These are phyloP conservation scores for Saccostrea cuccullata DNA, from an alignment of 1,140 invertebrate genomes.

Conservation along the genomic window DNA sequence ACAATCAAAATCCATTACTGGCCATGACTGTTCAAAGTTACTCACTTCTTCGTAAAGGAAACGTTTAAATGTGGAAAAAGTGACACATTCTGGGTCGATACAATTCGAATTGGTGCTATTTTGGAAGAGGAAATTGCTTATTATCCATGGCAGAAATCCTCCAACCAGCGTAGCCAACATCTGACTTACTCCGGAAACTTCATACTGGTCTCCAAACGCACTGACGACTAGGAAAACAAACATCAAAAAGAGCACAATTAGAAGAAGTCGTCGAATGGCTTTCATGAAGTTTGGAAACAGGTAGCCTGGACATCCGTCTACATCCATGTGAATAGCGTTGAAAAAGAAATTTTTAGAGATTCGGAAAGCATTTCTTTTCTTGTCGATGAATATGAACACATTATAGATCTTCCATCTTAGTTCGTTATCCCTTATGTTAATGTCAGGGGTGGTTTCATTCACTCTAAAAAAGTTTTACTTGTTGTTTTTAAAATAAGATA, in stretches of 20 bases:
- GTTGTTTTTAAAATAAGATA: too few relatives aligned
- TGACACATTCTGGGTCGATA: neutral
- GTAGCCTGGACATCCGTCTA: slow-evolving; percentile 62
- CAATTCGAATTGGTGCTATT: neutral
- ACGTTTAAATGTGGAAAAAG: neutral
- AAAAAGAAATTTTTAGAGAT: slow-evolving; percentile 67
- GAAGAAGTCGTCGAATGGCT: slow-evolving; percentile 55
- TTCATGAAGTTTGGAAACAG: slow-evolving; percentile 51
- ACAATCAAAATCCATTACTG: neutral
- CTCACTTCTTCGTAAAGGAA: neutral
- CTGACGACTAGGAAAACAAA: slow-evolving; percentile 67
- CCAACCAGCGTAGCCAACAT: slow-evolving; percentile 65
- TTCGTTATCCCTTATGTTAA: slow-evolving; percentile 25
- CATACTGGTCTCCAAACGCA: slow-evolving; percentile 65
- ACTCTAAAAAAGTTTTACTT: too few relatives aligned
- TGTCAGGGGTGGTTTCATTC: neutral
- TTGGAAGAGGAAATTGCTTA: slow-evolving; percentile 60
- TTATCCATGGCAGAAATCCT: slow-evolving; percentile 66
- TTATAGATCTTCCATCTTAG: slow-evolving; percentile 53
- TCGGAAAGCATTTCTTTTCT: slow-evolving; percentile 58
- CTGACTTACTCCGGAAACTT: slow-evolving; percentile 65
- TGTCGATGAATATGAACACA: slow-evolving; percentile 67
- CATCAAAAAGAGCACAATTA: slow-evolving; percentile 62
- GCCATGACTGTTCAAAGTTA: neutral
- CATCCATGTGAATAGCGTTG: slow-evolving; percentile 55